A percentile compares a stretch with the other conserved stretches of the same genome.
Evolutionary conservation across 2,797 vertebrate genomes (phyloP).

Genomic region (Otolemur crassicaudatus): DNA sequence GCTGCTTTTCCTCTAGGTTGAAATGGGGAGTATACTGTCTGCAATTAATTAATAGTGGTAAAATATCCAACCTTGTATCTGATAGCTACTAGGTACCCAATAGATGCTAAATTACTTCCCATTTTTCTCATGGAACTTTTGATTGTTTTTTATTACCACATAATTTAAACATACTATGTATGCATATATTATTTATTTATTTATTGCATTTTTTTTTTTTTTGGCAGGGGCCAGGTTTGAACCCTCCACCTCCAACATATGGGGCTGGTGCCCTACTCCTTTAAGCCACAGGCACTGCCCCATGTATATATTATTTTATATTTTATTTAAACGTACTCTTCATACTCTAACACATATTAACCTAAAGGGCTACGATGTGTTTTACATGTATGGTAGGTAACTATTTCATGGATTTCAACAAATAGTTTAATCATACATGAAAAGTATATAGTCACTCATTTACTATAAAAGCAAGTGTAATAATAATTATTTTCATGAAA

Average conservation of each 20-base stretch:
- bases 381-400: neutral
- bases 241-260: too few species aligned
- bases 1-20: neutral
- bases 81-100: neutral
- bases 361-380: neutral
- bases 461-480: neutral
- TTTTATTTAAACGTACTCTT: neutral
- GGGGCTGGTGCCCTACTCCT: too few species aligned
- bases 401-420: neutral
- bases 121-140: neutral
- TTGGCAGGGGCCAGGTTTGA: too few species aligned
- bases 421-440: neutral
- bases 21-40: neutral
- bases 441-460: neutral
- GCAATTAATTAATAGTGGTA: neutral
- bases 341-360: neutral
- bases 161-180: neutral
- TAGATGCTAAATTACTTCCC: neutral
- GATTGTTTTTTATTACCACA: neutral
- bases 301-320: neutral
- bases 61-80: neutral
- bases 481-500: neutral
- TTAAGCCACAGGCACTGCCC: too few species aligned
- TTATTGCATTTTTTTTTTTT: too few species aligned
- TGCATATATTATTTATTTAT: neutral